Base-by-base conservation (phyloP, 1,140 invertebrate species). In the Linepithema humile region DNA sequence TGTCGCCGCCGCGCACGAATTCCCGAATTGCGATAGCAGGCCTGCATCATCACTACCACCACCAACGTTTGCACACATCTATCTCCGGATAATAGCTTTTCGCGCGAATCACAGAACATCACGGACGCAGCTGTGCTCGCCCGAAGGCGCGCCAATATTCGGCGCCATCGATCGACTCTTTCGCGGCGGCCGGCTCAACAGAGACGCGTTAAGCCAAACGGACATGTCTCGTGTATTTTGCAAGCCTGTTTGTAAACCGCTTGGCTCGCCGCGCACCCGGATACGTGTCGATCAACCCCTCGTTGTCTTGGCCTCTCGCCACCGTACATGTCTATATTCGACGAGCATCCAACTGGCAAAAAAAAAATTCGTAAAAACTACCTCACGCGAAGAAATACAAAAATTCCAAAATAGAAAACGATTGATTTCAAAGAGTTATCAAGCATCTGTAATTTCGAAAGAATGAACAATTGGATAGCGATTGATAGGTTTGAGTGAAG, bases 21-120 rank as follows among this genome's bases (percentile, higher is more conserved):
- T 17, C 55, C 35, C 23, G 35, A 67, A 78, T 67, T 78, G 60
- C 74, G 38, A 35, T 43, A 17, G 72, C 72, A 15, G 70, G n/a
- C 53, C 17, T 35, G 55, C 26, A 26, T n/a, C 12, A 59, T 12
- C 48, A 7, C 55, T 17, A 20, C 7, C 64, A 45, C 17, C 4
- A 5, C 10, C 38, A 29, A 60, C 29, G 40, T 78, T 67, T 69
- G 75, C 75, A 69, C 60, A 78, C 45, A 69, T 53, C 53, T 55
- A 67, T 78, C 75, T 17, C 9, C 45, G 23, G 32, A 67, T 69
- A 78, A 78, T 78, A 78, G 75, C 20, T 78, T 78, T 69, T 78
- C 75, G 62, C 40, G 62, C 45, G 62, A 78, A 78, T 67, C 75
- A n/a, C 62, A 20, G 43, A 10, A 69, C 75, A 69, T 38, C 45